phyloP scores from a whole-genome alignment of 2,113 vertebrate species.

The Protomyctophum bolini region DNA sequence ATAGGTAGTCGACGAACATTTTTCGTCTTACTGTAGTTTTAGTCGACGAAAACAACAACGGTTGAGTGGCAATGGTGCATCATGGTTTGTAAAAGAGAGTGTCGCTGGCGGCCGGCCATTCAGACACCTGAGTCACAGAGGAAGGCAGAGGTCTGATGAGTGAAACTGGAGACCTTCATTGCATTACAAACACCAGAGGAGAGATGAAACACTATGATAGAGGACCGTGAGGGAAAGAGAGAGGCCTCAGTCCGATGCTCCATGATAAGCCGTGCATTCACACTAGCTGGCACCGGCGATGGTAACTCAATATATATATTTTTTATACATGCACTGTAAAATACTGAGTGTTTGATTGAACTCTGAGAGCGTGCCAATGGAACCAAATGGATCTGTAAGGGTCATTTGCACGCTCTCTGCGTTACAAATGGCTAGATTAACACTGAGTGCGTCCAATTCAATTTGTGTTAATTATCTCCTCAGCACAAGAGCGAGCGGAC shows the following conservation, averaged over 20 bases:
- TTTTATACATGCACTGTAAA: conserved; percentile 33
- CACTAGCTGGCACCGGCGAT: conserved; percentile 39
- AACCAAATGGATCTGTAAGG: no score
- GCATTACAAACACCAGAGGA: conserved; percentile 52
- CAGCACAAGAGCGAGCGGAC: not conserved
- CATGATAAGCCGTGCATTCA: conserved; percentile 46
- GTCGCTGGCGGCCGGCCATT: conserved; percentile 46
- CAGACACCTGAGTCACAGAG: conserved; percentile 69
- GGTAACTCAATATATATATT: conserved; percentile 60
- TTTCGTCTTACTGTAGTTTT: no score
- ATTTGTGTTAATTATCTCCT: conserved; percentile 25
- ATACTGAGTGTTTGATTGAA: no score
- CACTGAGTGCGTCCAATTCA: conserved; percentile 42
- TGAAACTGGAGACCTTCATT: conserved; percentile 61
- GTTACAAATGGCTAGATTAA: conserved; percentile 15
- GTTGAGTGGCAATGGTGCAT: conserved; percentile 35
- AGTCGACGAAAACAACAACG: no score
- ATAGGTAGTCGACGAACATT: no score
- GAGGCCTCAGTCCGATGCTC: conserved; percentile 55
- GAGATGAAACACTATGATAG: conserved; percentile 55
- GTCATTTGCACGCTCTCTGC: no score
- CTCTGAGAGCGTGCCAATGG: no score
- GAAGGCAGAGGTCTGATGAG: conserved; percentile 56
- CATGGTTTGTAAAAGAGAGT: conserved; percentile 26
- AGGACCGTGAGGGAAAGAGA: conserved; percentile 47